These are phyloP conservation scores for Progne subis DNA, from an alignment of 2,113 vertebrate species.

Conservation along the genomic window DNA sequence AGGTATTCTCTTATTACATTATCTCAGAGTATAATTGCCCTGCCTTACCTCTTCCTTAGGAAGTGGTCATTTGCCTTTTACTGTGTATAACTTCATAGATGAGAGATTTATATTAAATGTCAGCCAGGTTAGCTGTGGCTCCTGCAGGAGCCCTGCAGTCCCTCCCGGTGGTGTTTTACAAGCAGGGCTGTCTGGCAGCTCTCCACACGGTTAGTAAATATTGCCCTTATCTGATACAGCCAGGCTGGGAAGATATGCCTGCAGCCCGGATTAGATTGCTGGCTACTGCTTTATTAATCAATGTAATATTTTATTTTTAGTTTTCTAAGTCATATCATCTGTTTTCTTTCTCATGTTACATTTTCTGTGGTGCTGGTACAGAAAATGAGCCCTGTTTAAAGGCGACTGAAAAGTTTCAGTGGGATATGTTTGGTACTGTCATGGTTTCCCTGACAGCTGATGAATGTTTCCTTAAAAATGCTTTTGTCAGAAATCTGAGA, in stretches of 20 bases:
- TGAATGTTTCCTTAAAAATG: background rate
- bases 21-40: background rate
- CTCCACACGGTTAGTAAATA: constrained; percentile 35
- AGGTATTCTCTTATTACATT: background rate
- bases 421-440: background rate
- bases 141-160: background rate
- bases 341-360: constrained; percentile 41
- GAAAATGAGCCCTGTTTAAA: constrained; percentile 9
- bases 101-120: rapidly evolving
- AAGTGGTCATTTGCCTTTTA: background rate
- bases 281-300: constrained; percentile 26
- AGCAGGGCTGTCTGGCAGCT: background rate
- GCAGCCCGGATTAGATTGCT: constrained; percentile 38
- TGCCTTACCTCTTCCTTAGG: background rate
- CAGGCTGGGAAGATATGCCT: constrained; percentile 22
- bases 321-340: constrained; percentile 44
- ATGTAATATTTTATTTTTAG: constrained; percentile 62
- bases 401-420: background rate
- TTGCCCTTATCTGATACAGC: constrained; percentile 44
- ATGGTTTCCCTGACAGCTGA: background rate
- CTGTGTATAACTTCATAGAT: rapidly evolving
- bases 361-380: background rate
- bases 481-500: background rate
- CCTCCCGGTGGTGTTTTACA: background rate
- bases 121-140: background rate